phyloP scores from a whole-genome alignment of 1,140 invertebrate genomes.

The Drosophila trapezifrons region DNA sequence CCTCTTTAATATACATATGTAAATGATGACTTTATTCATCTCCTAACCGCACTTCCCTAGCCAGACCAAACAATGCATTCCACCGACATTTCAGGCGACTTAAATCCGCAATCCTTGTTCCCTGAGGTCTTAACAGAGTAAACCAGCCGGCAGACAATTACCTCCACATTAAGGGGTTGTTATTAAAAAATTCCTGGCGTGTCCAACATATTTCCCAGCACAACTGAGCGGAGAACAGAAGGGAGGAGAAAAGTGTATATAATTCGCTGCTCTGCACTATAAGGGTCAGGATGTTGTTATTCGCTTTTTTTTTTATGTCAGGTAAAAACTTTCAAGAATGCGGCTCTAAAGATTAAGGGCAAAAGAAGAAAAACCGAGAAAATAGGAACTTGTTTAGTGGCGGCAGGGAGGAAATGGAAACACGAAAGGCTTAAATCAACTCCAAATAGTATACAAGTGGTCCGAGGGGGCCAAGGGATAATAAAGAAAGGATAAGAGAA shows the following conservation, averaged over 20 bases:
- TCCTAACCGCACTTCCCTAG: neutral
- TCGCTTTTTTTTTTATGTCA: conserved; percentile 33
- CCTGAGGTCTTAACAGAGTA: conserved; percentile 23
- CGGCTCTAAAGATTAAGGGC: conserved; percentile 39
- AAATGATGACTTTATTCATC: neutral
- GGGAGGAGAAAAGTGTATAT: conserved; percentile 25
- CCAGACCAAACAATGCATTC: conserved; percentile 15
- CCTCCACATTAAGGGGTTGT: conserved; percentile 50
- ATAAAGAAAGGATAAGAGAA: conserved; percentile 17
- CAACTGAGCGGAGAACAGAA: neutral
- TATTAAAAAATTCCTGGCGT: conserved; percentile 52
- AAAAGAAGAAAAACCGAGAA: conserved; percentile 25
- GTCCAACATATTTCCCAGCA: conserved; percentile 33
- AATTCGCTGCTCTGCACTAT: conserved; percentile 31
- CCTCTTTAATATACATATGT: neutral
- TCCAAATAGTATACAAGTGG: conserved; percentile 36
- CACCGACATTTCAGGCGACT: conserved; percentile 27
- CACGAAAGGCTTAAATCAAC: conserved; percentile 54
- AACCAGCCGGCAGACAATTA: conserved; percentile 40
- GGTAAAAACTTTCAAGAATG: conserved; percentile 49
- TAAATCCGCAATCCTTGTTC: conserved; percentile 28
- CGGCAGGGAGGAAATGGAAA: conserved; percentile 26
- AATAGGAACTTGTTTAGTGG: conserved; percentile 39
- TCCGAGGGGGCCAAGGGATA: conserved; percentile 15
- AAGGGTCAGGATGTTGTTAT: conserved; percentile 2